Base-by-base conservation (phyloP, 1,140 invertebrate species). In the Apis laboriosa region DNA sequence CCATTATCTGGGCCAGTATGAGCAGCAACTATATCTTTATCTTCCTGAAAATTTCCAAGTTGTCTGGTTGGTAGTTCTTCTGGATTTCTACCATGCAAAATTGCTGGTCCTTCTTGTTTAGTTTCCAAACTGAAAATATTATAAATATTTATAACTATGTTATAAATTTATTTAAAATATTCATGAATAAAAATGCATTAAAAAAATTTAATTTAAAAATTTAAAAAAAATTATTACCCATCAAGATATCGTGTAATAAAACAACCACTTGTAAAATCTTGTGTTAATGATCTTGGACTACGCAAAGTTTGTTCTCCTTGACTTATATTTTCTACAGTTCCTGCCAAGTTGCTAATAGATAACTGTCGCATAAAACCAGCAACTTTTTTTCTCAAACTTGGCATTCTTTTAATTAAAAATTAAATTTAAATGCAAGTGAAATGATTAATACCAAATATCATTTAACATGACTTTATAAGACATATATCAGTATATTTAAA, bases 1-100 rank as follows among this genome's bases (percentile, higher is more conserved):
- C 97, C 97, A 73, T 96, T 96, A 83, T 97, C 96, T 2, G 97
- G 97, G 5, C 97, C 97, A 11, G 97, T 97, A 86, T 95, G 96
- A 58, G 97, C 96, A 24, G 96, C 95, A 53, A 96, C 93, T 61
- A 97, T 94, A 60, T 94, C 91, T 73, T 94, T 89, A 82, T 95
- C 94, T 71, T 93, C 94, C 58, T 94, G 92, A 92, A 96, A 94
- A 87, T 92, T 76, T 4, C 93, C 95, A 24, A 97, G 88, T 68
- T 95, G 92, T 64, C 94, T 94, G 51, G 94, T 94, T 21, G 96
- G 96, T 73, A 97, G 92, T 88, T 96, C 96, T 58, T 96, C 95
- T 60, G 96, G 95, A 88, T 95, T 95, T 88, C 96, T 94, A 9
- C 96, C 96, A 91, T 96, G 95, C 78, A 96, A 94, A 66, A 96